These are phyloP conservation scores for Phymanthus crucifer DNA, from an alignment of 92 coral and sea anemone genomes.

Conservation along the genomic window DNA sequence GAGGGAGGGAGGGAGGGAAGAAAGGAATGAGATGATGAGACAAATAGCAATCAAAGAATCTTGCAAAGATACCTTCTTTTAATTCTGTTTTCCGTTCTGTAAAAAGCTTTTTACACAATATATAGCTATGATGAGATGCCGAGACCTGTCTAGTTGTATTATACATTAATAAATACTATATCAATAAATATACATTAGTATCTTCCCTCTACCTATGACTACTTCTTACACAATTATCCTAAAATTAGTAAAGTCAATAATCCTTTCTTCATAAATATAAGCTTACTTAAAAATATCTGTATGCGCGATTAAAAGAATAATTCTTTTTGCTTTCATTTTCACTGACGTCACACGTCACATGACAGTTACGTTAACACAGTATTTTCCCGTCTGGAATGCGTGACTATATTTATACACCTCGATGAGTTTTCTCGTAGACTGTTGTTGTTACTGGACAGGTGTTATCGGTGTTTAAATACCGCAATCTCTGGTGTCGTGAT, in stretches of 20 bases:
- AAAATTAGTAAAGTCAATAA: too few relatives aligned
- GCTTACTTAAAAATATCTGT: too few relatives aligned
- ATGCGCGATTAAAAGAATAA: too few relatives aligned
- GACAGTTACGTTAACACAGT: not conserved
- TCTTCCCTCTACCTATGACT: not conserved
- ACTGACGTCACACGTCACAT: too few relatives aligned
- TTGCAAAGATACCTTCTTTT: not conserved
- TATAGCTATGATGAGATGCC: not conserved
- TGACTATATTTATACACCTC: not conserved
- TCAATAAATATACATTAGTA: not conserved
- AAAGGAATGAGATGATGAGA: not conserved
- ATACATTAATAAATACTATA: not conserved
- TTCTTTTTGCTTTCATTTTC: not conserved
- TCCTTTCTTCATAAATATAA: too few relatives aligned
- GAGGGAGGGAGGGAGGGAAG: not conserved
- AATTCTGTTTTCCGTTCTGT: not conserved
- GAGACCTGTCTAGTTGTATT: not conserved
- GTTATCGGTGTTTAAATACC: not conserved
- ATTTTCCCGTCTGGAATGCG: not conserved
- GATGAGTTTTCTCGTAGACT: too few relatives aligned
- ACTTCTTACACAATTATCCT: too few relatives aligned
- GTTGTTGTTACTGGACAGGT: too few relatives aligned
- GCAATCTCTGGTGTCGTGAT: not conserved
- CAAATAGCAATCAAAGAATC: not conserved
- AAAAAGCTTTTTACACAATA: not conserved